Percentiles rank a stretch among this genome's conserved stretches.
Conservation (phyloP, 1,140 invertebrate genomes). For the Pogonus chalceus region DNA sequence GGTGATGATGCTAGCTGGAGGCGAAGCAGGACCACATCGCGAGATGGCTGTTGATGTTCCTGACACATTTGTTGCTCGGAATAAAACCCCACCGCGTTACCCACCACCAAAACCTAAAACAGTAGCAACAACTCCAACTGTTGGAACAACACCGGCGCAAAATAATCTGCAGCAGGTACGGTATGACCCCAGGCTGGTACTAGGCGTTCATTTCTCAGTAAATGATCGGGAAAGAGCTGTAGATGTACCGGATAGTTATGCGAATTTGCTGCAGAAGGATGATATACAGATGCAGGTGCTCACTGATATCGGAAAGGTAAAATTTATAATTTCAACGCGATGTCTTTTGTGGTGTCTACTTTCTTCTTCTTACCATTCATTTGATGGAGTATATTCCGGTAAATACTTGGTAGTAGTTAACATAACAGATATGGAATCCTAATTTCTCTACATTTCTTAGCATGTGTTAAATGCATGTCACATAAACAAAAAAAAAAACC, state of each 20-base stretch:
- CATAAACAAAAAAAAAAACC: too few relatives aligned
- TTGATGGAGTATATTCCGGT: too few relatives aligned
- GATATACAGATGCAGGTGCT: not conserved
- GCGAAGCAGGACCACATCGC: conserved; percentile 70
- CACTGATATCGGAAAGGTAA: conserved; percentile 1
- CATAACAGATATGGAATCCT: too few relatives aligned
- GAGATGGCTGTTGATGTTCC: conserved; percentile 99
- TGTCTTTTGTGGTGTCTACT: too few relatives aligned
- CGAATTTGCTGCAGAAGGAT: conserved; percentile 34
- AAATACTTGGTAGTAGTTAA: too few relatives aligned
- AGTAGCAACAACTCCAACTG: conserved; percentile 12
- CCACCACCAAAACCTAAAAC: conserved; percentile 55
- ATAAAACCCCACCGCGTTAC: conserved; percentile 86
- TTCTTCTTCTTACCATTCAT: too few relatives aligned
- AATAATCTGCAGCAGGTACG: too few relatives aligned
- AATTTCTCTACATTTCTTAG: too few relatives aligned
- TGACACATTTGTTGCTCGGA: conserved; percentile 82
- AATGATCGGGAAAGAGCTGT: conserved; percentile 61
- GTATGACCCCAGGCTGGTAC: conserved; percentile 37
- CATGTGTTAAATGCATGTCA: too few relatives aligned
- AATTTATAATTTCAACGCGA: too few relatives aligned
- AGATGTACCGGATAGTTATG: conserved; percentile 66
- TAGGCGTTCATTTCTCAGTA: conserved; percentile 32
- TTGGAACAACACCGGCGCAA: conserved; percentile 20
- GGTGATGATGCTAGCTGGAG: conserved; percentile 57